Evolutionary conservation across 2,888 invertebrate genomes (phyloP), one percentile per base, ranked within the genome.

Genomic region (Alloscopus bannaensis): DNA sequence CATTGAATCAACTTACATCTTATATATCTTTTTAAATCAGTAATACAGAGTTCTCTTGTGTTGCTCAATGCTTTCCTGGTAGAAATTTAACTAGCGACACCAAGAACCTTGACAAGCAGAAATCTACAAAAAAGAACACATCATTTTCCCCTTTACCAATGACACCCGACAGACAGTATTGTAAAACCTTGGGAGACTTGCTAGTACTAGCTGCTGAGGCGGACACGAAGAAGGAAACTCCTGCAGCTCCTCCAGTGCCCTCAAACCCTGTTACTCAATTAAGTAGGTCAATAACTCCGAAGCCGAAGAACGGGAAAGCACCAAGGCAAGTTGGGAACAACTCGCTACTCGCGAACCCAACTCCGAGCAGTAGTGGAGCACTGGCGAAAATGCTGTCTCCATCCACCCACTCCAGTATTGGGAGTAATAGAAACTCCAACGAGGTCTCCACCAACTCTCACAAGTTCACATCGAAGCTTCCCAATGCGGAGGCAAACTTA

Each of bases 381-480:
- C 55, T 85, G 42, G 85, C 85, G 8, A 85, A 85, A 69, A 71
- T 85, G 62, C 29, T 85, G 18, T 85, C 85, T 1, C 81, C 83
- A 3, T 80, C 83, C 4, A 80, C 81, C 42, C 77, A 81, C 40
- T 70, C 75, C 16, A 76, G 45, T 55, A 45, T 72, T 22, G 69
- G 70, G 16, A 75, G 47, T 50, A 60, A 45, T 40, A 26, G 77
- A 29, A 11, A 42, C 62, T 26, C 65, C 20, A 62, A 68, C 42
- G 71, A 71, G n/a, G 57, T 20, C 16, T 60, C 57, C 24, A 65
- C 28, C 20, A 59, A 62, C 40, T 31, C 62, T n/a, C 69, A 72
- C 65, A 62, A 77, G 52, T 77, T 70, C 40, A 20, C 68, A 2
- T 36, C 65, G 20, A 76, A 81, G 26, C 52, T 72, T 20, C 55